A percentile compares a stretch with the other conserved stretches of the same genome.
phyloP scores from a whole-genome alignment of 2,797 vertebrate species.

The Limnodromus scolopaceus region DNA sequence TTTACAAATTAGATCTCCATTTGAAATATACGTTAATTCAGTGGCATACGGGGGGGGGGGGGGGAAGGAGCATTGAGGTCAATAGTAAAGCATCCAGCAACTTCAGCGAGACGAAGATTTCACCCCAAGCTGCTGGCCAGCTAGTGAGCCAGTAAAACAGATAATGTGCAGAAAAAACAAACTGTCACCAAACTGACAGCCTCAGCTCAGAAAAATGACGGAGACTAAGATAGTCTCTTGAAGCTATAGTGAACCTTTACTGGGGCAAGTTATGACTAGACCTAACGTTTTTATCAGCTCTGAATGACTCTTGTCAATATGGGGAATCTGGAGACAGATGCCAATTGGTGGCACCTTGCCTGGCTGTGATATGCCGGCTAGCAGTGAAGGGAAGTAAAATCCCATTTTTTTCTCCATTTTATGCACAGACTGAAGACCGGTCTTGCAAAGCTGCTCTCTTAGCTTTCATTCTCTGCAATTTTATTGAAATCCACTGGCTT shows the following conservation, averaged over 20 bases:
- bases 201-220: not conserved
- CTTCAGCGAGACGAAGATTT: not conserved
- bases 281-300: not conserved
- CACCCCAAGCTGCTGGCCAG: not conserved
- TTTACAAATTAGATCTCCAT: not conserved
- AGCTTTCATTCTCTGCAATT: not conserved
- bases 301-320: not conserved
- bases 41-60: not conserved
- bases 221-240: not conserved
- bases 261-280: conserved; percentile 8
- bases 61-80: not conserved
- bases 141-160: not conserved
- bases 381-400: not conserved
- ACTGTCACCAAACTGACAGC: not conserved
- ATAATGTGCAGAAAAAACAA: not conserved
- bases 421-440: not conserved
- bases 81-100: not conserved
- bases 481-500: not conserved
- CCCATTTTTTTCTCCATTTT: not conserved
- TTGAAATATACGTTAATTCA: conserved; percentile 9
- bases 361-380: not conserved
- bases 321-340: not conserved
- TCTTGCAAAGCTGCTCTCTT: not conserved
- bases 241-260: not conserved
- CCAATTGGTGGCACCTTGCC: not conserved